Conservation (phyloP, 2,888 invertebrate genomes). For the Prenolepis imparis region DNA sequence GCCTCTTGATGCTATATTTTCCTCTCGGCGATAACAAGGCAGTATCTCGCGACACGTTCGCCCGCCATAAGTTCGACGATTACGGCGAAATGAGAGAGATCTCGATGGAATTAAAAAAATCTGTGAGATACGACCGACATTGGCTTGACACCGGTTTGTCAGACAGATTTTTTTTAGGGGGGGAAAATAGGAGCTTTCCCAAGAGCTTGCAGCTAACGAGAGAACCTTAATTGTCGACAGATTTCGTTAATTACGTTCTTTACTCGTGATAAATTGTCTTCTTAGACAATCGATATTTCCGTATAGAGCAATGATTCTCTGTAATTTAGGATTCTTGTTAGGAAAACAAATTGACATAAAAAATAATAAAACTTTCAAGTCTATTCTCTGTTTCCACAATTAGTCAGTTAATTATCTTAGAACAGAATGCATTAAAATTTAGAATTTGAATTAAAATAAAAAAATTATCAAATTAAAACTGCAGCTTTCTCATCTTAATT, state of each 20-base stretch:
- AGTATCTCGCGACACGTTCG: constrained; percentile 32
- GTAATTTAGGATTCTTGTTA: neutral
- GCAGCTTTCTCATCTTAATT: neutral
- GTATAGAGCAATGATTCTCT: neutral
- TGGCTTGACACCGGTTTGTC: constrained; percentile 16
- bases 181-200: neutral
- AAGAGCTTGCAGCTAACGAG: constrained; percentile 33
- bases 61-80: constrained; percentile 29
- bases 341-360: neutral
- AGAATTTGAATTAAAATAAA: neutral
- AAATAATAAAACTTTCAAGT: neutral
- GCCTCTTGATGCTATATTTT: constrained; percentile 41
- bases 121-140: neutral
- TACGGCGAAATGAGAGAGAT: constrained; percentile 20
- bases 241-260: constrained; percentile 33
- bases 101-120: constrained; percentile 40
- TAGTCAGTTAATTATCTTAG: neutral
- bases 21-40: constrained; percentile 44
- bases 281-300: neutral
- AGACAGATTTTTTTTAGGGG: constrained; percentile 6
- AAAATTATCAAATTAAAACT: neutral
- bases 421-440: neutral
- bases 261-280: constrained; percentile 16
- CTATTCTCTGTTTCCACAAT: neutral
- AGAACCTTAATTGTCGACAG: constrained; percentile 23